Evolutionary conservation across 2,113 vertebrate genomes (phyloP).

Genomic region (Callionymus lyra): DNA sequence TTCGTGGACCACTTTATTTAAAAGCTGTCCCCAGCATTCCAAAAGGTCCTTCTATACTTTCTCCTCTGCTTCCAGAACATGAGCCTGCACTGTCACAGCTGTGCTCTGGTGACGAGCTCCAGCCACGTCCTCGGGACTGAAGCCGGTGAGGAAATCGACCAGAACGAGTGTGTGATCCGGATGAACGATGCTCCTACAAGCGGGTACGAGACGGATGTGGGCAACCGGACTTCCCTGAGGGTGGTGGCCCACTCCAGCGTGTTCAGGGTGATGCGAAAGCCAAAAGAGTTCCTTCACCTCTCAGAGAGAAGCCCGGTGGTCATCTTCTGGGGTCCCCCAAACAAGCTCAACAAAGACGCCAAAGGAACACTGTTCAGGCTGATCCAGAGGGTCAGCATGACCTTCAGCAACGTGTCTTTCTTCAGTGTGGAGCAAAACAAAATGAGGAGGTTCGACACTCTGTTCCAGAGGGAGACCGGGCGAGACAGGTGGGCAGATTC

Average conservation of each 20-base stretch:
- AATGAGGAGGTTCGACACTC: constrained; percentile 84
- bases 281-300: constrained; percentile 78
- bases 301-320: constrained; percentile 68
- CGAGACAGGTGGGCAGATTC: constrained; percentile 81
- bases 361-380: constrained; percentile 75
- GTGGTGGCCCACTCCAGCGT: constrained; percentile 93
- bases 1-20: too few relatives aligned
- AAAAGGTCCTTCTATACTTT: too few relatives aligned
- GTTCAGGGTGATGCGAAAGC: constrained; percentile 77
- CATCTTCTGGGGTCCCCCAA: constrained; percentile 88
- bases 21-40: too few relatives aligned
- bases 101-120: constrained; percentile 90
- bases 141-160: constrained; percentile 76
- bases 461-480: constrained; percentile 88
- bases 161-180: constrained; percentile 82
- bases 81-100: constrained; percentile 74
- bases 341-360: constrained; percentile 78
- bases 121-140: constrained; percentile 83
- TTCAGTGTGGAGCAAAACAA: constrained; percentile 73
- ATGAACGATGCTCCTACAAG: constrained; percentile 93
- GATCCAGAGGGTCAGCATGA: constrained; percentile 78
- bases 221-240: constrained; percentile 82
- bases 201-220: constrained; percentile 75
- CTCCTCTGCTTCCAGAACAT: constrained; percentile 67
- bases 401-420: constrained; percentile 76